These are phyloP conservation scores for Drosophila bifasciata DNA, from an alignment of 1,140 invertebrate genomes.

Conservation along the genomic window DNA sequence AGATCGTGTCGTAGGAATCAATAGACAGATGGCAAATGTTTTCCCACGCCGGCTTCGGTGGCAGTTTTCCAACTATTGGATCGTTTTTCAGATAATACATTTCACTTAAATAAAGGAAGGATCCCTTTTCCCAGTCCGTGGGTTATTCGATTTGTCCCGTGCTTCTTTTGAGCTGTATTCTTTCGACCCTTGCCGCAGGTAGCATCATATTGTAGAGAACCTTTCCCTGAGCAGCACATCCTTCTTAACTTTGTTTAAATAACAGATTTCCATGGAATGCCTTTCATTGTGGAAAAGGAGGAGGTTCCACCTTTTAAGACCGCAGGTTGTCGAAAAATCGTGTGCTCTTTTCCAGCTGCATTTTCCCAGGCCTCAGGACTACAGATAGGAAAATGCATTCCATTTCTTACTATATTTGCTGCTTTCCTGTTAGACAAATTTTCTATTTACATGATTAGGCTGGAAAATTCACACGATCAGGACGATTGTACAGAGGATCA, in stretches of 20 bases:
- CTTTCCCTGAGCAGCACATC: too few species aligned
- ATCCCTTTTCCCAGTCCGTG: too few species aligned
- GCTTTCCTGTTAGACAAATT: slow-evolving; percentile 20
- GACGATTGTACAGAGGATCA: neutral
- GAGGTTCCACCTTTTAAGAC: neutral
- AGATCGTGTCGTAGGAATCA: neutral
- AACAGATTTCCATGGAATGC: too few species aligned
- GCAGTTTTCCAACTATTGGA: neutral
- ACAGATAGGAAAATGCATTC: slow-evolving; percentile 13
- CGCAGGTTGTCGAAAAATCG: neutral
- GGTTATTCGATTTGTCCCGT: neutral
- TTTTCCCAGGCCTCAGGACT: slow-evolving; percentile 33
- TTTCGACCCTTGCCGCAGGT: neutral
- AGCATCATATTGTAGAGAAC: too few species aligned
- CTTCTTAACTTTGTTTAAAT: too few species aligned
- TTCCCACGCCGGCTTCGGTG: slow-evolving; percentile 3
- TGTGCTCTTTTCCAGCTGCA: slow-evolving; percentile 13
- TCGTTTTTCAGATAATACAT: too few species aligned
- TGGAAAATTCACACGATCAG: slow-evolving; percentile 37
- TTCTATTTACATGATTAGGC: neutral
- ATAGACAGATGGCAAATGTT: slow-evolving; percentile 5
- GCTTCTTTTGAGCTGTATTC: slow-evolving; percentile 13
- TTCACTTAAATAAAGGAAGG: neutral
- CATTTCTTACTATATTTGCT: neutral
- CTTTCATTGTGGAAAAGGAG: too few species aligned